Percentiles rank a stretch among this genome's conserved stretches.
These are phyloP conservation scores for Argyrosomus regius DNA, from an alignment of 2,797 vertebrate genomes.

Conservation along the genomic window DNA sequence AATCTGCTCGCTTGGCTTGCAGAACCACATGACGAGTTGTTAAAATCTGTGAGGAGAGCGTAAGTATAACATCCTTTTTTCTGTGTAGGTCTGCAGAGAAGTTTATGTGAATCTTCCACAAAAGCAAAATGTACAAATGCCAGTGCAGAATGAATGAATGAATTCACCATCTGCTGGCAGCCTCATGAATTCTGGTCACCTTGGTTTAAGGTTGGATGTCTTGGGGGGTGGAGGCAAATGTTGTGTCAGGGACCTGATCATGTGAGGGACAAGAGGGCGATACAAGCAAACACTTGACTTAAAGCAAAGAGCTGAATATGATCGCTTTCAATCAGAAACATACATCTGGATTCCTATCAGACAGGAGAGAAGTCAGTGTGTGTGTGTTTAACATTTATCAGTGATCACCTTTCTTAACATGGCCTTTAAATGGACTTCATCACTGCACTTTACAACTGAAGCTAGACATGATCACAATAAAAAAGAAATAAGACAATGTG, in stretches of 20 bases:
- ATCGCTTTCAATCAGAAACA: slow-evolving; percentile 21
- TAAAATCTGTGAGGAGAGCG: neutral
- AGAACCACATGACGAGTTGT: neutral
- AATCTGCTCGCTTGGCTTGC: neutral
- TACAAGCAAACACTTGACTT: neutral
- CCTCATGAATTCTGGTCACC: neutral
- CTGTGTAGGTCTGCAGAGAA: no score
- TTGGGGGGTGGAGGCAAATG: neutral
- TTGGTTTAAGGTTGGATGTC: neutral
- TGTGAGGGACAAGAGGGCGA: no score
- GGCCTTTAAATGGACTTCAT: neutral
- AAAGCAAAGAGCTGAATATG: slow-evolving; percentile 6
- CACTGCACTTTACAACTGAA: neutral
- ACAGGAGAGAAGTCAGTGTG: neutral
- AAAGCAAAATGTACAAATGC: neutral
- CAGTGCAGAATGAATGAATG: neutral
- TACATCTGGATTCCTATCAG: slow-evolving; percentile 26
- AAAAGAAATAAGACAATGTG: neutral
- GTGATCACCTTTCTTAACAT: neutral
- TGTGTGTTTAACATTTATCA: slow-evolving; percentile 5
- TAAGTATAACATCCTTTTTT: no score
- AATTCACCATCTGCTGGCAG: no score
- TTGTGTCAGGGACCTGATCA: neutral
- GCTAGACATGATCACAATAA: neutral
- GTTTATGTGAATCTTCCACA: no score